Percentiles rank a stretch among this genome's conserved stretches.
Conservation (phyloP, 2,797 vertebrate species). For the Morelia viridis region DNA sequence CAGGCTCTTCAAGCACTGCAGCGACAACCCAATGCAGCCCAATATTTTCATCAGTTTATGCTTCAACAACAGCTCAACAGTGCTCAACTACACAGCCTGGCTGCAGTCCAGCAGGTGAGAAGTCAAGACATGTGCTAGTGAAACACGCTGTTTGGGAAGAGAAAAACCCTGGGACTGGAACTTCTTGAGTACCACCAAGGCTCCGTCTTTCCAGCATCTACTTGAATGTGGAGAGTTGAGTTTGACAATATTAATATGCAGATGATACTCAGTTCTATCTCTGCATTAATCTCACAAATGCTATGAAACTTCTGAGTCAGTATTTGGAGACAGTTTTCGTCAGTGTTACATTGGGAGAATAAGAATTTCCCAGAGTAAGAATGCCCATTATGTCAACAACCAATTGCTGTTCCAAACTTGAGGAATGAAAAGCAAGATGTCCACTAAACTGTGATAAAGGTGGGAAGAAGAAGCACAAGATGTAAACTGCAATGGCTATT, state of each 20-base stretch:
- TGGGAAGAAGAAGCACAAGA: neutral
- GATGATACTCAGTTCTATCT: neutral
- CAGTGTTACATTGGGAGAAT: neutral
- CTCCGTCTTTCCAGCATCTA: neutral
- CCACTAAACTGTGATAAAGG: neutral
- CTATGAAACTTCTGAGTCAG: neutral
- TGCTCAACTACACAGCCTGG: conserved; percentile 93
- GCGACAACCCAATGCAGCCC: conserved; percentile 95
- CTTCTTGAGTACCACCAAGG: neutral
- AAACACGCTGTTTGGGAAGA: neutral
- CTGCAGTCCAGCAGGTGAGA: conserved; percentile 96
- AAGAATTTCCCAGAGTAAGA: neutral
- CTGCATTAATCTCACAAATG: neutral
- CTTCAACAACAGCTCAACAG: conserved; percentile 96
- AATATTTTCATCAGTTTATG: conserved; percentile 99
- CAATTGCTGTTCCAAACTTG: neutral
- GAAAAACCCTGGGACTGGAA: neutral
- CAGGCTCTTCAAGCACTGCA: conserved; percentile 95
- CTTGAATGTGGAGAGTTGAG: neutral
- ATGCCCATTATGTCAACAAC: neutral
- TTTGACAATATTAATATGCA: neutral
- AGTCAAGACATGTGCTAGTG: conserved; percentile 15
- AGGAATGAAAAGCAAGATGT: neutral
- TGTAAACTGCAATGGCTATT: neutral
- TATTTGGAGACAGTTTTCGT: neutral